These are phyloP conservation scores for Tenthredo scrophulariae DNA, from an alignment of 2,888 invertebrate genomes.

Conservation along the genomic window DNA sequence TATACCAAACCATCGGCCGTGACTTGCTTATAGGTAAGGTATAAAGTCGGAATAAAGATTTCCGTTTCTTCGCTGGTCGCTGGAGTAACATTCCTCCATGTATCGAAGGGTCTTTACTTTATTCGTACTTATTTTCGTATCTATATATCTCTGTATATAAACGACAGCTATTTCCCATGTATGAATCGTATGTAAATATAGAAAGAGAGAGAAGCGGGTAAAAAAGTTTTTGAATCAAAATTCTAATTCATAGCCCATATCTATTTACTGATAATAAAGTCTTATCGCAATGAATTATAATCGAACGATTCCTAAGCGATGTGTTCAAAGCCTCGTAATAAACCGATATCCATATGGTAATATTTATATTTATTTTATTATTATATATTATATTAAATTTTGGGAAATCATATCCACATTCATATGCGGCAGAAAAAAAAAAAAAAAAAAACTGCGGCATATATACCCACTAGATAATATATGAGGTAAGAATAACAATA, in stretches of 20 bases:
- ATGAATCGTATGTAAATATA: no score
- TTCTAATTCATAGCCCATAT: background rate
- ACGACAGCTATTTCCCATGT: no score
- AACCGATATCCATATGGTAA: no score
- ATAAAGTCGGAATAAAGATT: conserved; percentile 12
- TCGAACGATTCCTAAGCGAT: background rate
- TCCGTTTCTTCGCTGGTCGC: background rate
- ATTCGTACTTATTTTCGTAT: background rate
- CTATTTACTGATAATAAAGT: background rate
- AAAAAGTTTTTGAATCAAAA: background rate
- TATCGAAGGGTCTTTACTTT: background rate
- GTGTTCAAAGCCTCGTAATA: no score
- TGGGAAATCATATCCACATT: background rate
- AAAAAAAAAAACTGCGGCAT: background rate
- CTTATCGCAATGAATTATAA: conserved; percentile 12
- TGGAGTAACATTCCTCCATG: background rate
- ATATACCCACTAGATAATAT: background rate
- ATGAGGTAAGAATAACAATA: background rate
- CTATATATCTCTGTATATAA: no score
- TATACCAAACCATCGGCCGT: background rate
- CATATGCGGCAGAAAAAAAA: no score
- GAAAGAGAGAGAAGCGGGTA: no score
- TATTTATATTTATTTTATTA: no score
- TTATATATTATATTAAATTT: background rate
- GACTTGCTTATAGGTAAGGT: background rate